phyloP scores from a whole-genome alignment of 2,113 vertebrate genomes.

The Gallinago undulata region DNA sequence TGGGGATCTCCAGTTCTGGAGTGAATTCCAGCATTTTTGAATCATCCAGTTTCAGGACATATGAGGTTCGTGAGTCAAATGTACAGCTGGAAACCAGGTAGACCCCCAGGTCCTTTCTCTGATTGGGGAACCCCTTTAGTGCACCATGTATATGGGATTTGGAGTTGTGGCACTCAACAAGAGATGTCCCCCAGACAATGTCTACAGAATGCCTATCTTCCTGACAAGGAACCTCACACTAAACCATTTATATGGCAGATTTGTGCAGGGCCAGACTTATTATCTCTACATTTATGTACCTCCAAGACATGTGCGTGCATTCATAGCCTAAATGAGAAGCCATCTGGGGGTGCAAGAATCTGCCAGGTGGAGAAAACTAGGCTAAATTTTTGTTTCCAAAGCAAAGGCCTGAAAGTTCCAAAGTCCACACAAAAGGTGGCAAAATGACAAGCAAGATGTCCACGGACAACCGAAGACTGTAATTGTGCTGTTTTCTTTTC shows the following conservation, averaged over 20 bases:
- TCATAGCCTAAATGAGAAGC: neutral
- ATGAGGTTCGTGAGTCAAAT: neutral
- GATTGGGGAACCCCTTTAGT: neutral
- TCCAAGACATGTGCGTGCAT: rapidly evolving
- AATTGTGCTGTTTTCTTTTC: neutral
- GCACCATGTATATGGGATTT: neutral
- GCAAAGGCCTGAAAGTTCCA: neutral
- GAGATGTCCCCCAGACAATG: neutral
- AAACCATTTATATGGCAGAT: neutral
- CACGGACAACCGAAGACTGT: neutral
- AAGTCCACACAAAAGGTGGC: neutral
- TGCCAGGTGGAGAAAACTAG: neutral
- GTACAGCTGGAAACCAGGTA: neutral
- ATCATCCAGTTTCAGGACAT: neutral
- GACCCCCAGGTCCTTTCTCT: neutral
- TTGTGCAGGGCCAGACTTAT: neutral
- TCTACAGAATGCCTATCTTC: neutral
- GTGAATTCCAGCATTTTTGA: neutral
- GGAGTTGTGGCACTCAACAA: neutral
- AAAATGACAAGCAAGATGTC: neutral
- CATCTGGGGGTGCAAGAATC: rapidly evolving
- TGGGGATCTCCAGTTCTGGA: neutral
- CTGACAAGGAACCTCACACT: neutral
- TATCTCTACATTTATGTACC: neutral
- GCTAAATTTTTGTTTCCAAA: neutral